phyloP scores from a whole-genome alignment of 37 sponge, comb jelly and placozoan species.

The Cladorhizidae sp. region DNA sequence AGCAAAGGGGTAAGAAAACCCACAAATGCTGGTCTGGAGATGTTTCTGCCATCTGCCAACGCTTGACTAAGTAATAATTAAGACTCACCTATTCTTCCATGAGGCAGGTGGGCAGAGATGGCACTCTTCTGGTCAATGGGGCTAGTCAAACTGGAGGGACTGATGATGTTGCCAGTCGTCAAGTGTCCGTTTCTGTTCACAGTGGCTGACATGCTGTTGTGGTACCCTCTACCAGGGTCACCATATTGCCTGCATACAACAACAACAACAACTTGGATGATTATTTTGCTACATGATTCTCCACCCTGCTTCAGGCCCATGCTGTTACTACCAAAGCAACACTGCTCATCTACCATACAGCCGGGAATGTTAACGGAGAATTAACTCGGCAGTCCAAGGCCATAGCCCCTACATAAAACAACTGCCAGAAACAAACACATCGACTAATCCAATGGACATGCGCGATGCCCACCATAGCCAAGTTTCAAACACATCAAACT shows the following conservation, averaged over 20 bases:
- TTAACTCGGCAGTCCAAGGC: no score
- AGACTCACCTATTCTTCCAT: slow-evolving; percentile 14
- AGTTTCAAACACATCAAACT: no score
- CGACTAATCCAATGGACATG: no score
- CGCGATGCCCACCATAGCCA: no score
- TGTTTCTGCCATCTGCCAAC: not conserved
- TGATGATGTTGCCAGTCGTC: not conserved
- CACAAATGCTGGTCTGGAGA: not conserved
- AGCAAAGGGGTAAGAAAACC: not conserved
- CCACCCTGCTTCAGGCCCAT: no score
- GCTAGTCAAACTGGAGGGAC: slow-evolving; percentile 20
- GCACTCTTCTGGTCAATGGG: slow-evolving; percentile 6
- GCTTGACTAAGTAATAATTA: not conserved
- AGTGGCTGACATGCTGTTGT: not conserved
- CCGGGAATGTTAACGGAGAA: not conserved
- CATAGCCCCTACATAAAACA: not conserved
- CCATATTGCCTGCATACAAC: not conserved
- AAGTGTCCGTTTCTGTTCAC: not conserved
- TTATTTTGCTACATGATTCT: no score
- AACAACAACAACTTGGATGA: not conserved
- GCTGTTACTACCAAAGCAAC: no score
- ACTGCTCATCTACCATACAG: not conserved
- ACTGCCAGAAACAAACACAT: no score
- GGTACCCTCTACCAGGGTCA: not conserved
- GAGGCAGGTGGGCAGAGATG: slow-evolving; percentile 1